phyloP scores from a whole-genome alignment of 2,888 invertebrate species.

The Metopia argyrocephala region DNA sequence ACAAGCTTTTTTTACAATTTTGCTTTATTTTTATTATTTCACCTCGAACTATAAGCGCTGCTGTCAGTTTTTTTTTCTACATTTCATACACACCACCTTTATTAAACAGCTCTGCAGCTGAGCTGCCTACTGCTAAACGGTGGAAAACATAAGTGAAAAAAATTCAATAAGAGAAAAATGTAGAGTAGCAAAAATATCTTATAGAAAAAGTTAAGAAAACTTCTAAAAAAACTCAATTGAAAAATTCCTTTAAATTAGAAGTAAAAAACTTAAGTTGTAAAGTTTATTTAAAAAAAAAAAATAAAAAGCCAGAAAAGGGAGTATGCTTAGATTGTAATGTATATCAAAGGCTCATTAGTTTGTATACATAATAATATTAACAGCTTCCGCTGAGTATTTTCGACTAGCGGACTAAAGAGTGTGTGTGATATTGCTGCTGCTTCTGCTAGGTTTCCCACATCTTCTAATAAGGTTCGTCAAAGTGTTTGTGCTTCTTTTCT shows the following conservation, averaged over 20 bases:
- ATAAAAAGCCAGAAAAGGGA: neutral
- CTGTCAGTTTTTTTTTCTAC: constrained; percentile 49
- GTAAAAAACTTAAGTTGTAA: neutral
- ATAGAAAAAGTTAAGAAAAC: constrained; percentile 3
- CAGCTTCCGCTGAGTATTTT: constrained; percentile 40
- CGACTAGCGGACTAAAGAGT: neutral
- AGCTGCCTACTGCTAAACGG: constrained; percentile 49
- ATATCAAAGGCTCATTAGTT: neutral
- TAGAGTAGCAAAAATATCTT: constrained; percentile 18
- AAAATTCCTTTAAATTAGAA: neutral
- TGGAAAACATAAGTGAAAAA: constrained; percentile 59
- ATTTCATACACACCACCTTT: constrained; percentile 52
- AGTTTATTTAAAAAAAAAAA: neutral
- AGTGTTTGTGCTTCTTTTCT: no score
- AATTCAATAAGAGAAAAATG: constrained; percentile 46
- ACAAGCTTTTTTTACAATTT: constrained; percentile 43
- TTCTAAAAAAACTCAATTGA: neutral
- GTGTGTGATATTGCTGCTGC: constrained; percentile 19
- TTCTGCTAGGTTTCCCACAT: constrained; percentile 54
- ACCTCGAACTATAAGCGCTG: constrained; percentile 59
- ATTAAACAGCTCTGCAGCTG: constrained; percentile 54
- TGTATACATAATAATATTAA: constrained; percentile 45
- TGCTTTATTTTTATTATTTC: constrained; percentile 62
- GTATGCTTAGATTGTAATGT: neutral
- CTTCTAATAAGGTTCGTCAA: constrained; percentile 48